Base-by-base conservation (phyloP, 2,888 invertebrate genomes). In the Ecliptopera silaceata region DNA sequence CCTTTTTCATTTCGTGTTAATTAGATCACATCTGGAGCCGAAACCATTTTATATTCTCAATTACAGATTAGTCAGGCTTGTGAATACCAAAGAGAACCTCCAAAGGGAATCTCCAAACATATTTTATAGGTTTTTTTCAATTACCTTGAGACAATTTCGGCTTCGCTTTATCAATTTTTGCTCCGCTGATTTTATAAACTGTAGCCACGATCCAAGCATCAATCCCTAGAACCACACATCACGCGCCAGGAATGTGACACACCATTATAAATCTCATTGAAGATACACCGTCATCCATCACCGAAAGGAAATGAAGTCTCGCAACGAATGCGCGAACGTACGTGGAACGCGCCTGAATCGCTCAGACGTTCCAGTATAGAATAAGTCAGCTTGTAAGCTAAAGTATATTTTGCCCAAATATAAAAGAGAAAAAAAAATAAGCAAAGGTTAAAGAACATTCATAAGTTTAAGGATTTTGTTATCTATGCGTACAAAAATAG, bases 201-300 rank as follows among this genome's bases (percentile, higher is more conserved):
- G 43, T 26, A 36, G 34, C 41, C 58, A 56, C 45, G 44, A 47
- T 44, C 49, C 26, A 41, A 38, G 50, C 47, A 58, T 47, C 52
- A 55, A 58, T 56, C 49, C 46, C 22, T 10, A 18, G 46, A 22
- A 54, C 12, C 58, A 63, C 61, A 71, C 75, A 70, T 74, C 69
- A 73, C 79, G 72, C 72, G 67, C 74, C 69, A 66, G 78, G 80
- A 82, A 84, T 86, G 82, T 88, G 89, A 90, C 88, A 84, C 67
- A 67, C 84, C 79, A 90, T 88, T 90, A 90, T 87, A 89, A 90
- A 90, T 88, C 86, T 87, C 84, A 87, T 89, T 88, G 88, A 77
- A 88, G 88, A 88, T 84, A 86, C 79, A 78, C 75, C 54, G 79
- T 77, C 88, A 90, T 90, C 90, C 86, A 90, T 90, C 90, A 90